Percentiles rank a stretch among this genome's conserved stretches.
Conservation (phyloP, 2,113 vertebrate genomes). For the Saguinus midas region DNA sequence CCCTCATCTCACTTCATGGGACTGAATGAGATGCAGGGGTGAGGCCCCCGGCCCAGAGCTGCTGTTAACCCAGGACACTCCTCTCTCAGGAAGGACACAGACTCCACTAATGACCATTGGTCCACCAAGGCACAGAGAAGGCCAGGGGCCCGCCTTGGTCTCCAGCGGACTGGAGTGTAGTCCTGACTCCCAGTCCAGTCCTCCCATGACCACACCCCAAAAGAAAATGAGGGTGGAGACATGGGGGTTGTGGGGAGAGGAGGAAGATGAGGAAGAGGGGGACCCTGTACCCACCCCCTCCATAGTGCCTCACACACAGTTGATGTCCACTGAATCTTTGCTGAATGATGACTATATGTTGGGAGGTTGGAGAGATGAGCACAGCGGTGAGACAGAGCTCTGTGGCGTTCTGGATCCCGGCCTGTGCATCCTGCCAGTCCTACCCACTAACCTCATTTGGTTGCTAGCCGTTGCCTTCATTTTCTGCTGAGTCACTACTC, state of each 20-base stretch:
- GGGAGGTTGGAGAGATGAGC: fast-evolving
- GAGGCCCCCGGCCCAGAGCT: no score
- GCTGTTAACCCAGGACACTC: background rate
- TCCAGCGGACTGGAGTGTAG: background rate
- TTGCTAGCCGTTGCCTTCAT: background rate
- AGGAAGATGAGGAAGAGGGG: background rate
- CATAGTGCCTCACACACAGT: background rate
- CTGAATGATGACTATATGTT: background rate
- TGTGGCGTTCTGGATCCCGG: background rate
- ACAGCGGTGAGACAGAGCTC: background rate
- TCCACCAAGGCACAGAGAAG: background rate
- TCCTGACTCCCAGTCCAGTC: background rate
- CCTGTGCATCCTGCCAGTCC: fast-evolving
- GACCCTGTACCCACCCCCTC: no score
- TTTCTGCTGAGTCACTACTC: constrained; percentile 22
- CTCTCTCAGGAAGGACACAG: background rate
- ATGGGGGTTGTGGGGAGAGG: fast-evolving
- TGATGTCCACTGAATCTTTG: background rate
- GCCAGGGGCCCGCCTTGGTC: background rate
- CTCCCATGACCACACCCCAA: background rate
- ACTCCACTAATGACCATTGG: background rate
- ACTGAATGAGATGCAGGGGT: fast-evolving
- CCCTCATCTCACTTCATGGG: no score
- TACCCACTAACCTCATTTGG: background rate
- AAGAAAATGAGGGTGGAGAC: background rate